Conservation (phyloP, 2,113 vertebrate species). For the Ovis aries region DNA sequence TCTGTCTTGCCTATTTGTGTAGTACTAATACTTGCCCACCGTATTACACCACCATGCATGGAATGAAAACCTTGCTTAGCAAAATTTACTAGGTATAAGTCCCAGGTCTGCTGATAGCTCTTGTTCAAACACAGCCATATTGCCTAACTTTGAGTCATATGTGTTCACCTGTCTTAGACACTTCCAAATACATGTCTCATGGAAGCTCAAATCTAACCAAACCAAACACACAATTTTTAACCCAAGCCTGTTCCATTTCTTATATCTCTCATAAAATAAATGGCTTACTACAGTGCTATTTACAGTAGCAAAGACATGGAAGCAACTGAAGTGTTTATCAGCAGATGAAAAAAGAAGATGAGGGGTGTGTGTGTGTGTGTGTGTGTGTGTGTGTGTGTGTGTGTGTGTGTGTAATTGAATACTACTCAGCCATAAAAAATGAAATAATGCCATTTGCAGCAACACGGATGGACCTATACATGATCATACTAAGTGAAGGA, state of each 20-base stretch:
- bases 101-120: no score
- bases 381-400: background rate
- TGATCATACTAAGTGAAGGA: background rate
- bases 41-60: fast-evolving
- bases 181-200: background rate
- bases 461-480: background rate
- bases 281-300: background rate
- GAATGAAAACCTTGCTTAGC: background rate
- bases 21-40: fast-evolving
- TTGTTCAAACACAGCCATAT: background rate
- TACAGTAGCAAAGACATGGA: background rate
- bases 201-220: background rate
- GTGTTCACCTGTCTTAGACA: background rate
- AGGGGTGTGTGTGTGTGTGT: background rate
- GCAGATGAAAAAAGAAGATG: background rate
- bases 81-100: background rate
- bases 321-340: background rate
- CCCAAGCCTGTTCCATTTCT: background rate
- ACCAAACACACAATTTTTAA: background rate
- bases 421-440: background rate
- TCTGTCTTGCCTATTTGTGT: background rate
- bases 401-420: background rate
- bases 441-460: background rate
- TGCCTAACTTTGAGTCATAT: background rate
- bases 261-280: background rate